Base-by-base conservation (phyloP, 1,140 invertebrate genomes). In the Pogonomyrmex californicus region DNA sequence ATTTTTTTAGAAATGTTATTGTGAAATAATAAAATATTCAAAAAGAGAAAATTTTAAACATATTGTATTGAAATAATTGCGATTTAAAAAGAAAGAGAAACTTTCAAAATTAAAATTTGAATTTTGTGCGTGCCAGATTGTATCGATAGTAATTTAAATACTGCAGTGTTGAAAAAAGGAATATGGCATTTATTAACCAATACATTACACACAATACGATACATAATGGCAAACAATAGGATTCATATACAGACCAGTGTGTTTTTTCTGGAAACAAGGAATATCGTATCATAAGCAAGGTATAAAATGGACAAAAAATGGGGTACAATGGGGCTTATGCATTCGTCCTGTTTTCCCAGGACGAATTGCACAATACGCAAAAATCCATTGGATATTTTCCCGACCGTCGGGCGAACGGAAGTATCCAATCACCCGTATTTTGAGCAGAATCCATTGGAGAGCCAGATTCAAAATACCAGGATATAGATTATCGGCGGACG, bases 401-500 rank as follows among this genome's bases (percentile, higher is more conserved):
- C 68, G 41, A 44, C 30, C 54, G 68, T 73, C 54, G 79, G 36
- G 14, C 54, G 33, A 47, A 36, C 68, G 79, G 68, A 83, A 83
- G 68, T 83, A 83, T 83, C 79, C 68, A 73, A 83, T 83, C 79
- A 73, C 41, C 68, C 68, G 79, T 83, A 83, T 83, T 83, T 73
- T 56, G 54, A 73, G 30, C 66, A 51, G 79, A 60, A 75, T 75
- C 68, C 68, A 83, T 56, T 83, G 66, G 66, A 83, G 68, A 47
- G 68, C 54, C 68, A 83, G 54, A 83, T 75, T 83, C 68, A 83
- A 83, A 83, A 83, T 41, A 83, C 66, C 79, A 58, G 66, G 54
- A 83, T 83, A 83, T 83, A 75, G 79, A 83, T 83, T 83, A 83
- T 83, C 68, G 79, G 78, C 4, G 65, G 54, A 83, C 79, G 79